Conservation (phyloP, 2,113 vertebrate genomes). For the Eupsittula cactorum region DNA sequence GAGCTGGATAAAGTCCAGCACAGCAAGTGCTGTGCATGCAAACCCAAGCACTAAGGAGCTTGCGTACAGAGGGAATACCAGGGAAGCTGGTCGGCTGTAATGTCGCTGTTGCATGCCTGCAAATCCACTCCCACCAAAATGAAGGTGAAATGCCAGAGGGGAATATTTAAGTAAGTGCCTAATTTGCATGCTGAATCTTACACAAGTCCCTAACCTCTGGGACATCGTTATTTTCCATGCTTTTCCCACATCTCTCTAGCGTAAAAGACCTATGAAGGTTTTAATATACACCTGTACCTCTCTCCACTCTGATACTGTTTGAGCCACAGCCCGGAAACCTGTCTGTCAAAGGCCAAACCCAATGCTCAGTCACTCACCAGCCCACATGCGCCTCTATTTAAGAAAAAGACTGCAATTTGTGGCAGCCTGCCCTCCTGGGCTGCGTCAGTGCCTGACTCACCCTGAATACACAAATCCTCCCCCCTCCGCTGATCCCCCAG, state of each 20-base stretch:
- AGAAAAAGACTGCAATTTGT: background rate
- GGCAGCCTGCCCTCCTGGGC: background rate
- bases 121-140: background rate
- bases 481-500: accelerated
- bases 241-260: background rate
- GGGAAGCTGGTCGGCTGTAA: background rate
- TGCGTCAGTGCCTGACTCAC: background rate
- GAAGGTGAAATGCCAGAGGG: background rate
- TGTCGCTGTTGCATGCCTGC: background rate
- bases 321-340: background rate
- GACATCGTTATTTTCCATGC: background rate
- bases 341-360: accelerated
- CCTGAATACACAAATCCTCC: background rate
- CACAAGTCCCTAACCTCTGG: background rate
- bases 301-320: background rate
- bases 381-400: accelerated
- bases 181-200: background rate
- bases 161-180: background rate
- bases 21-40: background rate
- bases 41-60: background rate
- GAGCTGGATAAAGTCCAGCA: background rate
- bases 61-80: background rate
- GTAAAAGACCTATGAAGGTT: background rate
- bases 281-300: background rate
- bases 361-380: background rate